Conservation (phyloP, 2,888 invertebrate species). For the Callosobruchus maculatus region DNA sequence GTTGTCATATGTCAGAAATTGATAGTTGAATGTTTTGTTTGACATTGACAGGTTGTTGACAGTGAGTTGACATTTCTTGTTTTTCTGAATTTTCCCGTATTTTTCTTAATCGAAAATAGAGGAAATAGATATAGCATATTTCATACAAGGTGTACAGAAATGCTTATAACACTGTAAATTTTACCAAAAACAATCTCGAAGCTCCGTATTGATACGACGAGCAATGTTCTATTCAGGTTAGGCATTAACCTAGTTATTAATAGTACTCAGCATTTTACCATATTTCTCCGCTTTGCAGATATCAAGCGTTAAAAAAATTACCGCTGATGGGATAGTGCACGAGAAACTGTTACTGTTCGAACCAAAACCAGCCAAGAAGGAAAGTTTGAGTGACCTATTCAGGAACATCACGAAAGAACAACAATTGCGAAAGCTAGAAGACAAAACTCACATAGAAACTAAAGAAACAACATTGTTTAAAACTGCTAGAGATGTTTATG, state of each 20-base stretch:
- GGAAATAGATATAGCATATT: background rate
- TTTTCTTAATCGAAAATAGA: background rate
- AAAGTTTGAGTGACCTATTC: constrained; percentile 52
- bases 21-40: too few species aligned
- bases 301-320: constrained; percentile 58
- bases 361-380: constrained; percentile 52
- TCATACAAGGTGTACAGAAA: background rate
- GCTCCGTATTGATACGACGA: background rate
- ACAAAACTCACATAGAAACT: constrained; percentile 7
- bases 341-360: constrained; percentile 55
- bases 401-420: constrained; percentile 44
- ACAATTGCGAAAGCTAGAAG: constrained; percentile 18
- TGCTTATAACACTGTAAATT: background rate
- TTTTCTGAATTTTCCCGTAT: background rate
- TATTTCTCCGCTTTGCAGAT: constrained; percentile 52
- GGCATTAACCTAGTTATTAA: constrained; percentile 32
- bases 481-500: constrained; percentile 24
- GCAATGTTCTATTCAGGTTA: background rate
- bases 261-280: constrained; percentile 26
- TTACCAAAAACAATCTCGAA: background rate
- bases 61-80: background rate
- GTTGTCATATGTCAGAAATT: background rate
- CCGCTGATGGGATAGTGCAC: constrained; percentile 50
- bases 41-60: too few species aligned
- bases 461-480: constrained; percentile 16